Evolutionary conservation across 2,888 invertebrate species (phyloP).

Genomic region (Margaritifera margaritifera): DNA sequence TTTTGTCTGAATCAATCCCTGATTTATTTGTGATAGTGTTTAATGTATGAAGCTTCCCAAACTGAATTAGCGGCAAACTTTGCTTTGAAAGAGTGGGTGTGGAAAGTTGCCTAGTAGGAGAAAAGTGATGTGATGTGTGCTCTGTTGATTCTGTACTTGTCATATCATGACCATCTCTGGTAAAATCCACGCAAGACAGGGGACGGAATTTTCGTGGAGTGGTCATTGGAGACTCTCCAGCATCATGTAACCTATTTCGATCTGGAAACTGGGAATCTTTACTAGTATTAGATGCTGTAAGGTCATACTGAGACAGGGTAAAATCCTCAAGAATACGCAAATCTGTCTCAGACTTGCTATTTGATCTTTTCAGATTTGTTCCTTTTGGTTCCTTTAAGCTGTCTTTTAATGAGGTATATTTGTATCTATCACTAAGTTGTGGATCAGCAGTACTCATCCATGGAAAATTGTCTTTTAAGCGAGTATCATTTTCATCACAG

Average conservation of each 20-base stretch:
- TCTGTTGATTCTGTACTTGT: too few species aligned
- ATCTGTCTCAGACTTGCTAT: constrained; percentile 37
- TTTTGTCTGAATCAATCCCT: too few species aligned
- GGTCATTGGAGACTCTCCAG: constrained; percentile 45
- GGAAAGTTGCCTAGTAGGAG: too few species aligned
- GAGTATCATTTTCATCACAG: constrained; percentile 24
- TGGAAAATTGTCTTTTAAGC: constrained; percentile 3
- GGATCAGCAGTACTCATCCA: constrained; percentile 7
- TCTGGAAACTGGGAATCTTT: constrained; percentile 32
- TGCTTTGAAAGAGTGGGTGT: too few species aligned
- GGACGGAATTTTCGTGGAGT: constrained; percentile 27
- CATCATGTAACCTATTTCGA: constrained; percentile 36
- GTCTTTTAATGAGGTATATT: constrained; percentile 41
- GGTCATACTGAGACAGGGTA: constrained; percentile 14
- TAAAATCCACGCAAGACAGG: too few species aligned
- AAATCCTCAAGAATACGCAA: constrained; percentile 28
- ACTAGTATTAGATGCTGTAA: constrained; percentile 25
- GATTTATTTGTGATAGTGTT: too few species aligned
- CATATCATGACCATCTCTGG: too few species aligned
- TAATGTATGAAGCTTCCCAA: too few species aligned
- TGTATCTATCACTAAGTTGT: constrained; percentile 24
- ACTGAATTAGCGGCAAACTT: too few species aligned
- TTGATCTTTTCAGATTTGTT: constrained; percentile 29
- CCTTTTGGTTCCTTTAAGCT: constrained; percentile 24
- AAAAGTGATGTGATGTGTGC: too few species aligned